Percentiles rank a stretch among this genome's conserved stretches.
Conservation (phyloP, 2,797 vertebrate species). For the Jordanella pulchra region DNA sequence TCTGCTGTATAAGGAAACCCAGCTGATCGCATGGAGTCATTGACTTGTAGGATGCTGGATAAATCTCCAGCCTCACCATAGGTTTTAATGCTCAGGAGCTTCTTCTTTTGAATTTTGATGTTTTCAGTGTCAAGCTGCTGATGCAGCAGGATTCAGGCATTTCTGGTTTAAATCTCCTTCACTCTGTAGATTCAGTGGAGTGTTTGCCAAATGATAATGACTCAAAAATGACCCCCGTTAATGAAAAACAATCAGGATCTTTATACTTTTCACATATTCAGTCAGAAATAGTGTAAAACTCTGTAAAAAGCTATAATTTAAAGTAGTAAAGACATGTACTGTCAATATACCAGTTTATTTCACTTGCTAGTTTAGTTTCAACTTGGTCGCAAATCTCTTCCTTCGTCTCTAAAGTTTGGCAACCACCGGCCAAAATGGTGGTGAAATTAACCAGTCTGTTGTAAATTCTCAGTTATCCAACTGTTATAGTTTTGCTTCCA, state of each 20-base stretch:
- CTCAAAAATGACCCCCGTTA: no score
- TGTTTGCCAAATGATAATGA: no score
- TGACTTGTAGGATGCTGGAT: neutral
- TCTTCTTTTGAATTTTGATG: neutral
- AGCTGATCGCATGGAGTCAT: no score
- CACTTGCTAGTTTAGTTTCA: no score
- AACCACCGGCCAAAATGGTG: neutral
- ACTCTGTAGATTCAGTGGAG: no score
- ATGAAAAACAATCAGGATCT: no score
- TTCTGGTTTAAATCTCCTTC: no score
- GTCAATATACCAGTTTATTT: neutral
- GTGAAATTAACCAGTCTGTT: neutral
- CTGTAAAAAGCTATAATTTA: neutral
- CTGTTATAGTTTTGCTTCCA: constrained; percentile 6
- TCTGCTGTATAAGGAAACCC: no score
- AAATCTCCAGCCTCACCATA: neutral
- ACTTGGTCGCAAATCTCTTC: neutral
- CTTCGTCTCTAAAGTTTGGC: neutral
- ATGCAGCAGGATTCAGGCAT: neutral
- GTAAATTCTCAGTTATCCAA: no score
- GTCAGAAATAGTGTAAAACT: neutral
- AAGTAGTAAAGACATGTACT: neutral
- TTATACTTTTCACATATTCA: no score
- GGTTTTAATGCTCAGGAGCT: neutral
- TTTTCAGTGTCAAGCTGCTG: neutral